phyloP scores from a whole-genome alignment of 2,113 vertebrate genomes.

The human region GRCh38 chr6:147706501-147707000 shows the following conservation, averaged over 20 bases:
- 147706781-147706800: background rate
- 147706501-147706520: no score
- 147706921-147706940: background rate
- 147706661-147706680: background rate
- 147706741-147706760: background rate
- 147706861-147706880: background rate
- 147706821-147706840: background rate
- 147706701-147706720: background rate
- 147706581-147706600: background rate
- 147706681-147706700: background rate
- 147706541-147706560: background rate
- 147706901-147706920: background rate
- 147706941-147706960: background rate
- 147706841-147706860: background rate
- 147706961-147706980: background rate
- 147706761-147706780: background rate
- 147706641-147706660: background rate
- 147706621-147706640: background rate
- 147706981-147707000: background rate
- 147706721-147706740: background rate
- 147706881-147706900: background rate
- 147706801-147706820: background rate
- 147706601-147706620: background rate
- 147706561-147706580: background rate
- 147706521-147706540: background rate